Percentiles rank a stretch among this genome's conserved stretches.
Evolutionary conservation across 2,113 vertebrate species (phyloP).

Genomic region (Eonycteris spelaea): DNA sequence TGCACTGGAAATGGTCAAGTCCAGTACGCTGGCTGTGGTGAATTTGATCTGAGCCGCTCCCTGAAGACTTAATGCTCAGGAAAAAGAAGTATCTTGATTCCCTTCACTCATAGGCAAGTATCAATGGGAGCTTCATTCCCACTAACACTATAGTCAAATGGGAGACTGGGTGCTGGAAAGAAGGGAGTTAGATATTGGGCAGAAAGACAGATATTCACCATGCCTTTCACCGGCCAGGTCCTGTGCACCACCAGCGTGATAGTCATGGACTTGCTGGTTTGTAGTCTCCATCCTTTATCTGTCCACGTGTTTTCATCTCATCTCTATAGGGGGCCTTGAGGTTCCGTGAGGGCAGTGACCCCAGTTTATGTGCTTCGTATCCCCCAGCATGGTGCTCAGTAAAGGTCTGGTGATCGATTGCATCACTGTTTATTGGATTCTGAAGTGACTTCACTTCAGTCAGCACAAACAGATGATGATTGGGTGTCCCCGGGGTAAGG

Average conservation of each 20-base stretch:
- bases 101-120: neutral
- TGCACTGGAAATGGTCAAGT: neutral
- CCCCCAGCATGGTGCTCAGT: neutral
- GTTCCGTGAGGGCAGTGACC: neutral
- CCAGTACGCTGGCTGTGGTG: neutral
- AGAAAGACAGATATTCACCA: too few relatives aligned
- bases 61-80: neutral
- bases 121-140: neutral
- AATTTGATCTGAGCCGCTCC: neutral
- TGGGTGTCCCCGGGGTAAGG: neutral
- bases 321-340: neutral
- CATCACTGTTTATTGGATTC: neutral
- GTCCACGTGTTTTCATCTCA: neutral
- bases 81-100: neutral
- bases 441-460: neutral
- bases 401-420: neutral
- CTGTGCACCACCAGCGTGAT: fast-evolving
- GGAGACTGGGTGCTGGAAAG: neutral
- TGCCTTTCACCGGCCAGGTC: fast-evolving
- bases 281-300: neutral
- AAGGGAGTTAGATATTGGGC: neutral
- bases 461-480: neutral
- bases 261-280: neutral
- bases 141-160: too few relatives aligned
- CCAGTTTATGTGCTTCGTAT: neutral